Evolutionary conservation across 2,113 vertebrate genomes (phyloP).

Genomic region (Onychostoma macrolepis): DNA sequence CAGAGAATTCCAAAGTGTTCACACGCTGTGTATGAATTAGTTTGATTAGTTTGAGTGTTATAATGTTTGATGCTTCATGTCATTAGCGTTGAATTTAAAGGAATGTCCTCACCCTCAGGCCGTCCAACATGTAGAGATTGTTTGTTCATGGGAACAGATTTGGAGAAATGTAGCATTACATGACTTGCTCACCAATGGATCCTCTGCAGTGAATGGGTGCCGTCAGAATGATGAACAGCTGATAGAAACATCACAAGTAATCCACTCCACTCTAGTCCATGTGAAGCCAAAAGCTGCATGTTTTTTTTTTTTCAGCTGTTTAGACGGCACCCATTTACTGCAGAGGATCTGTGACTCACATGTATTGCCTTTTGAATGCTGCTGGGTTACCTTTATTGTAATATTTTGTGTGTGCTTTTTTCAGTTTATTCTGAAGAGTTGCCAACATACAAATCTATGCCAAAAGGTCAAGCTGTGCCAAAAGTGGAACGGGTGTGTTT

Average conservation of each 20-base stretch:
- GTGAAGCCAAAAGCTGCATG: too few relatives aligned
- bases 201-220: neutral
- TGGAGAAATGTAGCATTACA: neutral
- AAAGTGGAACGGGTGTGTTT: slow-evolving; percentile 69
- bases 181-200: neutral
- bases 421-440: slow-evolving; percentile 73
- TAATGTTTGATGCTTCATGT: neutral
- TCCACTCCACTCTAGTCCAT: neutral
- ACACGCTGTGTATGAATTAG: neutral
- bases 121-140: neutral
- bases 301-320: too few relatives aligned
- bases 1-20: neutral
- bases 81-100: neutral
- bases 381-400: neutral
- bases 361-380: neutral
- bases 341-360: neutral
- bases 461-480: slow-evolving; percentile 44
- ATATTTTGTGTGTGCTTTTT: neutral
- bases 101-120: neutral
- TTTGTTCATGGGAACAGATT: neutral
- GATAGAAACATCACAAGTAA: neutral
- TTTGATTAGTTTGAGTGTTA: neutral
- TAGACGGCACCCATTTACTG: neutral
- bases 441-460: slow-evolving; percentile 67
- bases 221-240: neutral